Evolutionary conservation across 2,888 invertebrate genomes (phyloP), one percentile per base, ranked within the genome.

Genomic region (Scelioninae gen. 2): DNA sequence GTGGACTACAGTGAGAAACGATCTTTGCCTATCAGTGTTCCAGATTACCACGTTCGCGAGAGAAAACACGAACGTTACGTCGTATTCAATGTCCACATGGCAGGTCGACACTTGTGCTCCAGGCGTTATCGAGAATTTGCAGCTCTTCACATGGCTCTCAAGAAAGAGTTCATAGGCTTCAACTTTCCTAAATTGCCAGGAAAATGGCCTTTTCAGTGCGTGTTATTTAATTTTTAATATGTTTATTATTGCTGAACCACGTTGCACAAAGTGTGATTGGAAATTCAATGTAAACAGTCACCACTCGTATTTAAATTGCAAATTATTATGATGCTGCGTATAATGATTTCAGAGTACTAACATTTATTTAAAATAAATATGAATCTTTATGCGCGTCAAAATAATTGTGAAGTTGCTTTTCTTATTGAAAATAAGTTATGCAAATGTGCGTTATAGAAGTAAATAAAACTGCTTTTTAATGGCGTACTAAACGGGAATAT

Each of bases 41-140:
- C 99, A 33, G 97, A 98, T 88, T 98, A 97, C 87, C 94, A 96
- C 81, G 92, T 94, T 74, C 90, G 96, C 74, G 95, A 96, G 84
- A 89, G 94, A 78, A 92, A 92, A 78, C 95, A 95, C 55, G 95
- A 98, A 81, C 92, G 95, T 78, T 98, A 92, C 88, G 96, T 97
- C 79, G 96, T 92, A 7, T 99, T 96, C 88, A 98, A 98, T 85
- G 97, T 99, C 75, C 97, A 99, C 87, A 98, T 99, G 98, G 98
- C 99, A 4, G 98, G 98, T 0, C 89, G 98, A 31, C 98, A 98
- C 85, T 89, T 99, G 58, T 99, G 99, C 87, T 98, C 98, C 52
- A 89, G 98, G 53, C 90, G 99, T 35, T 99, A 98, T 86, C 90
- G 97, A 72, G 99, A 99, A 88, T 99, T 98, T 86, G 92, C 96